These are phyloP conservation scores for Neotoma lepida DNA, from an alignment of 2,113 vertebrate genomes.

Conservation along the genomic window DNA sequence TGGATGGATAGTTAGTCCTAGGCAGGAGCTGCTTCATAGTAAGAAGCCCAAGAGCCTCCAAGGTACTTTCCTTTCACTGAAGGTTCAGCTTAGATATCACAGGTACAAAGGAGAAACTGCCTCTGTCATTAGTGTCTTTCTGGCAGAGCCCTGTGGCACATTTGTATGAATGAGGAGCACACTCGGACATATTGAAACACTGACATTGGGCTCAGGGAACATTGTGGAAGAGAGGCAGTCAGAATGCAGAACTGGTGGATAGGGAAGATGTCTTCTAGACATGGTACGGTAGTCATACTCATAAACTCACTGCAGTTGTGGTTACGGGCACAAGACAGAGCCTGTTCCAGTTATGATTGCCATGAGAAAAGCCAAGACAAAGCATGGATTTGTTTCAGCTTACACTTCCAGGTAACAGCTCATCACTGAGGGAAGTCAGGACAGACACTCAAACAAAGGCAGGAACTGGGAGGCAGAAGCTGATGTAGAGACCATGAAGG, in stretches of 20 bases:
- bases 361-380: not conserved
- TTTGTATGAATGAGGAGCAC: rapidly evolving
- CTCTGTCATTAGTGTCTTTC: not conserved
- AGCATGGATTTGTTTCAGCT: not conserved
- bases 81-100: rapidly evolving
- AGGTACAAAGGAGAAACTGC: not conserved
- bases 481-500: not conserved
- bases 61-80: too few relatives aligned
- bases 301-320: not conserved
- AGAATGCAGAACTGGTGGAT: not conserved
- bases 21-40: rapidly evolving
- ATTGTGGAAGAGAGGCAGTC: not conserved
- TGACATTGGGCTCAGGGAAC: too few relatives aligned
- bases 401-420: not conserved
- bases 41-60: not conserved
- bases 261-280: not conserved
- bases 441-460: not conserved
- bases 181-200: not conserved
- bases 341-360: not conserved
- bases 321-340: not conserved
- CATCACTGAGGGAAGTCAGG: not conserved
- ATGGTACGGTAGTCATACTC: not conserved
- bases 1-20: not conserved
- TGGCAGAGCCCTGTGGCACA: rapidly evolving
- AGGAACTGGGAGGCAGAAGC: not conserved